Base-by-base conservation (phyloP, 1,140 invertebrate species). In the Polypedilum pembai region DNA sequence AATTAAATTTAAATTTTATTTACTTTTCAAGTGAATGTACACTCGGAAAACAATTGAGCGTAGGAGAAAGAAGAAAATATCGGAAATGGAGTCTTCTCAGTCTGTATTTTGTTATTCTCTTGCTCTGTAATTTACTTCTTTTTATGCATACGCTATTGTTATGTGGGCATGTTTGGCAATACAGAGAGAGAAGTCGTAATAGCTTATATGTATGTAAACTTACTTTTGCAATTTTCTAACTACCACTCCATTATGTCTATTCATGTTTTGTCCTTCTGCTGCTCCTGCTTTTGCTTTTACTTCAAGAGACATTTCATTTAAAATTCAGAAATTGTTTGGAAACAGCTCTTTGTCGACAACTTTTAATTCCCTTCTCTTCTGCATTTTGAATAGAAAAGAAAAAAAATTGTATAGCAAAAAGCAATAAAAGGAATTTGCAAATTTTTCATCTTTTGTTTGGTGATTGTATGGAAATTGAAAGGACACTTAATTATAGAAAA, bases 1-100 rank as follows among this genome's bases (percentile, higher is more conserved):
- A 69, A 69, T 69, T 69, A 69, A 69, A 69, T 69, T 69, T 69
- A 69, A 69, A 18, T 69, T 69, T 17, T 20, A 69, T 56, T 56
- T 56, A 56, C 45, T 56, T 56, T 56, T 56, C 45, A 56, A 56
- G 45, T 56, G 45, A 56, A 56, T 56, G 45, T 56, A 56, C 45
- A 56, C 45, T 56, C 45, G 10, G 45, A 56, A 56, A 56, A 56
- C 45, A 56, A 56, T 56, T 56, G 45, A 56, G 45, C 4, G 15
- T 56, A 56, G 45, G 45, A 56, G 8, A 12, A 56, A 56, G n/a
- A n/a, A n/a, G n/a, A n/a, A n/a, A n/a, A n/a, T n/a, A 56, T 56
- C 45, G 45, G 45, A 56, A 56, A 56, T 56, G 12, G 45, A 56
- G 15, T 15, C 45, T 15, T 56, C n/a, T 56, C 5, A 33, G 45